These are phyloP conservation scores for Drosophila yooni DNA, from an alignment of 2,888 invertebrate species.

Conservation along the genomic window DNA sequence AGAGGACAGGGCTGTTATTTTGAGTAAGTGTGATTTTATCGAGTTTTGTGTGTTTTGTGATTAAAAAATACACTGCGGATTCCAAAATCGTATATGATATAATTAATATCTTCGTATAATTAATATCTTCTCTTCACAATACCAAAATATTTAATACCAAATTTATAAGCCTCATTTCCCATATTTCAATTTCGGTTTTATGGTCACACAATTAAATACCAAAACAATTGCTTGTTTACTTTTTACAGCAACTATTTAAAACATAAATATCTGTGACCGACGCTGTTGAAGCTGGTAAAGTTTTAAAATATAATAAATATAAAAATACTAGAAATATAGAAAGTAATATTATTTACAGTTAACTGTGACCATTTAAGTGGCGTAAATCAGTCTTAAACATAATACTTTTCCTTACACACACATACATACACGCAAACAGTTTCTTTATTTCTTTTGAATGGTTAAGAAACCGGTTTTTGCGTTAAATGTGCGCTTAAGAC, in stretches of 20 bases:
- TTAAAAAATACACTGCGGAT: not conserved
- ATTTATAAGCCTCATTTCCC: not conserved
- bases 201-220: conserved; percentile 13
- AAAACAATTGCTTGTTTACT: conserved; percentile 5
- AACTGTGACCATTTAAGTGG: not conserved
- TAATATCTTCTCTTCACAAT: not conserved
- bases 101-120: not conserved
- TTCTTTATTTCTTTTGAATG: conserved; percentile 37
- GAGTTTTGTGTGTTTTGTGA: not conserved
- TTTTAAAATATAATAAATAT: not conserved
- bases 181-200: not conserved
- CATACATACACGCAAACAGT: not conserved
- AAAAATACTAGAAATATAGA: not conserved
- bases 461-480: conserved; percentile 53
- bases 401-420: not conserved
- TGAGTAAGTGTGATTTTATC: too few relatives aligned
- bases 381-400: conserved; percentile 1
- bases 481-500: conserved; percentile 32
- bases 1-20: not conserved
- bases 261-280: not conserved
- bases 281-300: not conserved
- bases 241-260: conserved; percentile 1
- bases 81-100: not conserved
- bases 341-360: not conserved
- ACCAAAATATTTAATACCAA: not conserved